Base-by-base conservation (phyloP, 2,797 vertebrate species). In the Limnodromus scolopaceus region DNA sequence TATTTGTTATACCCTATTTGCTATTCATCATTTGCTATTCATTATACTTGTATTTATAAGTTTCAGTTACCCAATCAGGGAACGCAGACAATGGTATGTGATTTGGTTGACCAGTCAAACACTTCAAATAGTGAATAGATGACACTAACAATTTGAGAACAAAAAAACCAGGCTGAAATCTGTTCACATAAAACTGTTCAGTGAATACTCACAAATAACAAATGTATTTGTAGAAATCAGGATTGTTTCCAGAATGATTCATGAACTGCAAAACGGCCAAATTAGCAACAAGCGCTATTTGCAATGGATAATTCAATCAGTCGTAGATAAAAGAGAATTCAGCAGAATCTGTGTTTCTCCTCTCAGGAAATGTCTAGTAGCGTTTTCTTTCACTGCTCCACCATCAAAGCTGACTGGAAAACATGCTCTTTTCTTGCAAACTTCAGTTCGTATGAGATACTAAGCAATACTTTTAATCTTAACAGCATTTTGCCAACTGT, bases 31-130 rank as follows among this genome's bases (percentile, higher is more conserved):
- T 93, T 95, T 96, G 46, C 76, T 88, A 88, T 90, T 96, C 94
- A 95, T 95, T 95, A 92, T 76, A 82, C 58, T 93, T 84, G 80
- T 93, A 93, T 94, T 96, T 95, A 54, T 93, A 79, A 89, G 83
- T 90, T 94, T 93, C 85, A 87, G 76, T 88, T 75, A 93, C 94
- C 80, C 91, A 95, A 90, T 93, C 85, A 72, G 51, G 70, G 89
- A 95, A 16, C 5, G 4, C 83, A 97, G 94, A 96, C 96, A 97
- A 96, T 95, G 86, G 79, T 66, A 34, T 79, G 66, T 94, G 95
- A 96, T 97, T 97, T 95, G 77, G 74, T 95, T 96, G 95, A 96
- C 96, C 95, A 82, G 95, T 96, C 92, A 97, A 96, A 96, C 93
- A 90, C 77, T 96, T 96, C 94, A 95, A 90, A 87, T 38, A 82